A percentile compares a stretch with the other conserved stretches of the same genome.
phyloP scores from a whole-genome alignment of 1,140 invertebrate species.

The Drosophila parabipectinata region DNA sequence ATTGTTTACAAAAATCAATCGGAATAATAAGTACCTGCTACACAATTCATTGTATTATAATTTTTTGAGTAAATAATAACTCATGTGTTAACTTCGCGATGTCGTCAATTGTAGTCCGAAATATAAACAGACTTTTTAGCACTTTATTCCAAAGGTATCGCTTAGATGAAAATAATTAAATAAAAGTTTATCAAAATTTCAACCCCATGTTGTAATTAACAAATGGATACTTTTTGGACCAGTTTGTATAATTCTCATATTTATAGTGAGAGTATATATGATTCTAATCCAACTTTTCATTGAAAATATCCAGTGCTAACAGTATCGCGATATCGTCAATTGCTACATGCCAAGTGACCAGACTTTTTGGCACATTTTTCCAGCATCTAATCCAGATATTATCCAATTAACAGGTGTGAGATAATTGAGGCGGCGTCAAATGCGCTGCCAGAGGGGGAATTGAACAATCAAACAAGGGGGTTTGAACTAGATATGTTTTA shows the following conservation, averaged over 20 bases:
- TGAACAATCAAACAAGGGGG: constrained; percentile 31
- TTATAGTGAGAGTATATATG: too few relatives aligned
- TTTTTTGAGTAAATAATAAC: not conserved
- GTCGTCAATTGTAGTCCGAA: constrained; percentile 4
- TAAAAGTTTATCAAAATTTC: not conserved
- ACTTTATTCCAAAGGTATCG: not conserved
- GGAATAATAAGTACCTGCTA: not conserved
- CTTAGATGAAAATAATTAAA: not conserved
- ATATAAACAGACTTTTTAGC: not conserved
- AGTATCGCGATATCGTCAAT: constrained; percentile 21
- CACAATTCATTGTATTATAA: not conserved
- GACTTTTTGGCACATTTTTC: constrained; percentile 35
- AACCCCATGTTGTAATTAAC: not conserved
- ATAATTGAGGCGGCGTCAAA: constrained; percentile 48
- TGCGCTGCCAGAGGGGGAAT: constrained; percentile 5
- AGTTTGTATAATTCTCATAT: too few relatives aligned
- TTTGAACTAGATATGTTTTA: constrained; percentile 41
- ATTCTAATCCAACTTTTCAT: not conserved
- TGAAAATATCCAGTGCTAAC: constrained; percentile 9
- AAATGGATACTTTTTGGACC: too few relatives aligned
- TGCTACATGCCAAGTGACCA: constrained; percentile 12
- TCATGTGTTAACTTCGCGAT: not conserved
- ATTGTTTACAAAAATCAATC: not conserved
- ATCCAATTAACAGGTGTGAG: constrained; percentile 43
- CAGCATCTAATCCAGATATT: constrained; percentile 35